Percentiles rank a stretch among this genome's conserved stretches.
phyloP scores from a whole-genome alignment of 1,140 invertebrate genomes.

The Megathymus violae region DNA sequence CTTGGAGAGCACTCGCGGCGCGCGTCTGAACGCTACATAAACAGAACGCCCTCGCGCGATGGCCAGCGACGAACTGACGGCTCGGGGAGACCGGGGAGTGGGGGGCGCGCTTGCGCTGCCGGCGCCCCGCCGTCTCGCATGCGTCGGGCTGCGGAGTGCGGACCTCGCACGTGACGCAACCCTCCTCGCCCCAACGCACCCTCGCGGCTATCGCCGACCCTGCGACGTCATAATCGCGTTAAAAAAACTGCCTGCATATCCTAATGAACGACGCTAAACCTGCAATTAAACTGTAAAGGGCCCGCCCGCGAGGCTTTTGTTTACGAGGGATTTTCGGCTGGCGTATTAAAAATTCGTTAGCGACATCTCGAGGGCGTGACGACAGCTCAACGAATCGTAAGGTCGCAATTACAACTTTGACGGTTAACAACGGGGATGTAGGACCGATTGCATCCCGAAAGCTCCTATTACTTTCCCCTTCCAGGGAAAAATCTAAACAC shows the following conservation, averaged over 20 bases:
- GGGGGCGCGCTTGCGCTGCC: conserved; percentile 72
- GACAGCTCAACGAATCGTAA: conserved; percentile 59
- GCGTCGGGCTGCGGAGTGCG: conserved; percentile 79
- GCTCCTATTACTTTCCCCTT: conserved; percentile 54
- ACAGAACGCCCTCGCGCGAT: conserved; percentile 57
- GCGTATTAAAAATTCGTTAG: conserved; percentile 61
- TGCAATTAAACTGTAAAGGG: conserved; percentile 70
- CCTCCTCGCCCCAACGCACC: conserved; percentile 72
- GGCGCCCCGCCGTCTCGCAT: conserved; percentile 80
- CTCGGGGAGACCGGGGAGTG: too few relatives aligned
- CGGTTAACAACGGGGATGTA: conserved; percentile 50
- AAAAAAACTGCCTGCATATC: conserved; percentile 78
- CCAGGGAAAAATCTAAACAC: conserved; percentile 49
- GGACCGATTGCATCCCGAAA: conserved; percentile 45
- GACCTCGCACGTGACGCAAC: conserved; percentile 81
- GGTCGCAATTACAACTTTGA: conserved; percentile 66
- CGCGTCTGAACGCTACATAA: conserved; percentile 42
- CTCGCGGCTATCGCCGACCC: conserved; percentile 60
- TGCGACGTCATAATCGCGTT: conserved; percentile 79
- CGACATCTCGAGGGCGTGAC: conserved; percentile 59
- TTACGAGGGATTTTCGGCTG: conserved; percentile 55
- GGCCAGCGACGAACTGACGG: conserved; percentile 68
- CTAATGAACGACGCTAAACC: conserved; percentile 76
- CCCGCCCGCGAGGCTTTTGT: conserved; percentile 57
- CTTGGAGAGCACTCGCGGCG: conserved; percentile 72